Percentiles rank a stretch among this genome's conserved stretches.
Conservation (phyloP, 2,888 invertebrate species). For the Drosophila cracens region DNA sequence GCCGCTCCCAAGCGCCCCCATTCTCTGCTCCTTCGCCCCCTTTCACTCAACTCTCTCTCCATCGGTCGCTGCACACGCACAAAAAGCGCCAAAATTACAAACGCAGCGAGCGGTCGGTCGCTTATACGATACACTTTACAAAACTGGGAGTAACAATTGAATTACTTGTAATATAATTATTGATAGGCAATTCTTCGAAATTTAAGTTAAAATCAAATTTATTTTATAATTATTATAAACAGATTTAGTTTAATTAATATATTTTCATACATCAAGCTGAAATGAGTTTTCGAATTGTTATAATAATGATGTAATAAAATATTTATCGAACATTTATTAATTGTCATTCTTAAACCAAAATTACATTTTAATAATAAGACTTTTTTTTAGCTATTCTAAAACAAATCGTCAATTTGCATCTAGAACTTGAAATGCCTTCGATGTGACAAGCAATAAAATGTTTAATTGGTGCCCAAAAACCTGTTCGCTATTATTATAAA, state of each 20-base stretch:
- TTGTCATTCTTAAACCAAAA: too few species aligned
- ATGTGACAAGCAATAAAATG: too few species aligned
- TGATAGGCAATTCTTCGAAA: background rate
- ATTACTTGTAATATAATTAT: background rate
- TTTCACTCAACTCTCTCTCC: background rate
- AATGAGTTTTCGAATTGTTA: too few species aligned
- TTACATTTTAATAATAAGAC: too few species aligned
- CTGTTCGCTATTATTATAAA: background rate
- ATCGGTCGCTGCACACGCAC: slow-evolving; percentile 69
- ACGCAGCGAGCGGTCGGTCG: slow-evolving; percentile 75
- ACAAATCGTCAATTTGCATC: too few species aligned
- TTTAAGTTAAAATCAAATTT: accelerated
- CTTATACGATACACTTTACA: background rate
- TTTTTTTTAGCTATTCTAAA: too few species aligned
- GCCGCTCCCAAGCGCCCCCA: slow-evolving; percentile 51
- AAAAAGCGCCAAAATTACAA: slow-evolving; percentile 79
- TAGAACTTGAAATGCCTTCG: too few species aligned
- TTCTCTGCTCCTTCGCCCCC: slow-evolving; percentile 1
- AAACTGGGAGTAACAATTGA: background rate
- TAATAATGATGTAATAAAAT: background rate
- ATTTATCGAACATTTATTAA: background rate
- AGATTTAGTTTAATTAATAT: background rate
- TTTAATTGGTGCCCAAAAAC: background rate
- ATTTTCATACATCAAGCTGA: background rate
- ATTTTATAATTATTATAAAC: background rate